A percentile compares a stretch with the other conserved stretches of the same genome.
phyloP scores from a whole-genome alignment of 1,140 invertebrate species.

The Nebria ingens region DNA sequence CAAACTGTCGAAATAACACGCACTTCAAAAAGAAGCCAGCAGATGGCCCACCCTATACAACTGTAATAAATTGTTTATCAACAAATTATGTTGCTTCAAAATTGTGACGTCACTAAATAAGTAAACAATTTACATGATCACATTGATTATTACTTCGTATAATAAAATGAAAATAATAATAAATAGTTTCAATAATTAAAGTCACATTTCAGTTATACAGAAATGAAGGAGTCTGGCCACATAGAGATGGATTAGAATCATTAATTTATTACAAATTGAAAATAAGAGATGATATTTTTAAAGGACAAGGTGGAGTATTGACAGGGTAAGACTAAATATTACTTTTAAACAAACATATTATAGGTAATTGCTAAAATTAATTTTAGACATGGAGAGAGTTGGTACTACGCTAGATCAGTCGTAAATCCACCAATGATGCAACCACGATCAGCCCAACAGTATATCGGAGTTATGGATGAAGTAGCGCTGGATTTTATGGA shows the following conservation, averaged over 20 bases:
- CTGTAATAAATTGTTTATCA: too few species aligned
- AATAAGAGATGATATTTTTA: constrained; percentile 22
- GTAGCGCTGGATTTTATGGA: constrained; percentile 38
- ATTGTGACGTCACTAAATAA: too few species aligned
- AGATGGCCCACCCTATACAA: too few species aligned
- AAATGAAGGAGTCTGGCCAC: constrained; percentile 31
- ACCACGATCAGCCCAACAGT: constrained; percentile 37
- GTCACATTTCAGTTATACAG: constrained; percentile 28
- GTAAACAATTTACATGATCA: too few species aligned
- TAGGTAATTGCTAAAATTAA: constrained; percentile 8
- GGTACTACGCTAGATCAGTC: constrained; percentile 40
- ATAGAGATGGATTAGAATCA: constrained; percentile 26
- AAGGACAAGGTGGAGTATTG: constrained; percentile 17
- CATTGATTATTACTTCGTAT: too few species aligned
- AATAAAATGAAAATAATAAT: too few species aligned
- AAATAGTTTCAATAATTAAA: too few species aligned
- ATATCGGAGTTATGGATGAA: constrained; percentile 38
- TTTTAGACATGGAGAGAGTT: constrained; percentile 41
- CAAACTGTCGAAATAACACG: too few species aligned
- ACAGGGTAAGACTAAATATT: constrained; percentile 10
- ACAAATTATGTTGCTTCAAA: too few species aligned
- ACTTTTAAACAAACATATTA: neutral
- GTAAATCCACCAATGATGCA: constrained; percentile 46
- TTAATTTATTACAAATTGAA: constrained; percentile 29
- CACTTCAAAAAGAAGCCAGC: too few species aligned